Conservation (phyloP, 2,797 vertebrate genomes). For the Knipowitschia caucasica region DNA sequence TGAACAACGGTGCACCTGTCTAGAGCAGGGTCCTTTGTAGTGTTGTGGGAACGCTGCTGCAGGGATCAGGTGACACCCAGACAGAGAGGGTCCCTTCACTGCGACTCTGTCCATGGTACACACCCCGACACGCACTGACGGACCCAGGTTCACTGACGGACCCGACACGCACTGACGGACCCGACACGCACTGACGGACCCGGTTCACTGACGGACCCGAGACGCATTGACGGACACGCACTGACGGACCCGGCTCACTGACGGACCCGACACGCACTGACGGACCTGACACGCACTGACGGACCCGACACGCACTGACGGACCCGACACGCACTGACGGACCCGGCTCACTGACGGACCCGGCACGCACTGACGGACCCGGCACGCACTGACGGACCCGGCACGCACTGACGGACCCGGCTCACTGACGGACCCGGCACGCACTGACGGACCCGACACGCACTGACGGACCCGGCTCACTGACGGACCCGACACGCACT, state of each 20-base stretch:
- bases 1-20: constrained; percentile 69
- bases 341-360: constrained; percentile 31
- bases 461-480: too few relatives aligned
- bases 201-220: constrained; percentile 26
- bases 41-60: constrained; percentile 62
- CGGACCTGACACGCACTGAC: too few relatives aligned
- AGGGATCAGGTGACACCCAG: constrained; percentile 62
- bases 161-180: too few relatives aligned
- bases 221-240: neutral
- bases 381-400: too few relatives aligned
- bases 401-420: constrained; percentile 26
- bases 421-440: constrained; percentile 26
- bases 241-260: constrained; percentile 33
- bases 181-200: too few relatives aligned
- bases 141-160: too few relatives aligned
- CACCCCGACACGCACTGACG: constrained; percentile 22
- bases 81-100: constrained; percentile 60
- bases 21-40: constrained; percentile 60
- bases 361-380: neutral
- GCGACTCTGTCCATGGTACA: constrained; percentile 50
- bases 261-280: constrained; percentile 18
- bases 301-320: too few relatives aligned
- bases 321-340: too few relatives aligned
- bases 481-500: too few relatives aligned
- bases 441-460: too few relatives aligned